Evolutionary conservation across 2,113 vertebrate genomes (phyloP), one percentile per base, ranked within the genome.

Genomic region (Reinhardtius hippoglossoides): DNA sequence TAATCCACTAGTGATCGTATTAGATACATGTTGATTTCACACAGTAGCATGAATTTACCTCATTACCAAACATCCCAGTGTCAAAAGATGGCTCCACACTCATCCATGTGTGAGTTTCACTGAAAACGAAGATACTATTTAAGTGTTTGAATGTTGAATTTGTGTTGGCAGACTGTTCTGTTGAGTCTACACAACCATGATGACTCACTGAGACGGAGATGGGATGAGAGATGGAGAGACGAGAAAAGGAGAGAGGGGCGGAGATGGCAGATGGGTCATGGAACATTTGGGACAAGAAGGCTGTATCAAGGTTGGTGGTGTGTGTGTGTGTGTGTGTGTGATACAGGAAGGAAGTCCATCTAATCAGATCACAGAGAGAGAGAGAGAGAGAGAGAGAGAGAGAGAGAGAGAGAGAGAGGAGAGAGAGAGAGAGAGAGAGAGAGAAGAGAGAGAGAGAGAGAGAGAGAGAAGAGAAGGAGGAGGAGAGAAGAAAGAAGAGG

Each of bases 351-450:
- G 78, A 87, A 90, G 89, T 63, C 83, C 80, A 84, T 88, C 84
- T 94, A 94, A 95, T 95, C 89, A 90, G 91, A 95, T 95, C 90
- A 92, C 62, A 26, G 67, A 79, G 69, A 88, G 78, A 76, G 68
- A 58, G 62, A 74, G 48, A 50, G 72, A 60, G 71, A 27, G 46
- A 64, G 46, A 67, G 80, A 60, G 54, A 26, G 67, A 79, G 69
- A 88, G 78, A 77, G 68, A 58, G 62, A 74, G 50, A 50, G 72
- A 60, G 71, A 40, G 46, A 60, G 48, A 64, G n/a, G n/a, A n/a
- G n/a, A n/a, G n/a, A n/a, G n/a, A n/a, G 42, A 72, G 24, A 77
- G 59, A 62, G 42, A 77, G 54, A 50, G 79, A 83, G 90, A 87
- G 89, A 90, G 91, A n/a, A n/a, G n/a, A n/a, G n/a, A n/a, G n/a